phyloP scores from a whole-genome alignment of 2,888 invertebrate species.

The Xanthia togata region DNA sequence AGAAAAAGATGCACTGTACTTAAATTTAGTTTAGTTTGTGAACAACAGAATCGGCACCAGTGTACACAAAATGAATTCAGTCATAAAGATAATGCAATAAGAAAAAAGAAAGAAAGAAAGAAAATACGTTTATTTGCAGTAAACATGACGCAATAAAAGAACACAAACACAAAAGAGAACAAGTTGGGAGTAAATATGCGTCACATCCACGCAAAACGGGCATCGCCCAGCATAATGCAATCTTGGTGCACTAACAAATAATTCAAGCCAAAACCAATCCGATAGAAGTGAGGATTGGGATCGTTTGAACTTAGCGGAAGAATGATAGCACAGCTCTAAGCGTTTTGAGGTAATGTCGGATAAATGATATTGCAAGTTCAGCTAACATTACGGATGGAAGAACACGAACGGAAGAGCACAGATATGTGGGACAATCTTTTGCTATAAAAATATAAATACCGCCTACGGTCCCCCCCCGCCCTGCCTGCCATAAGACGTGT shows the following conservation, averaged over 20 bases:
- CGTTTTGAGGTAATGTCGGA: neutral
- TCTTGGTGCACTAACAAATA: constrained; percentile 9
- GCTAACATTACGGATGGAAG: neutral
- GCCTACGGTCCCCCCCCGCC: constrained; percentile 21
- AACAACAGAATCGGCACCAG: too few relatives aligned
- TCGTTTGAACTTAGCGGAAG: neutral
- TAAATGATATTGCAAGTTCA: neutral
- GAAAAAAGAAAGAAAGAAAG: too few relatives aligned
- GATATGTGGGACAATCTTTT: constrained; percentile 1
- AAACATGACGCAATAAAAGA: too few relatives aligned
- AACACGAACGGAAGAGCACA: neutral
- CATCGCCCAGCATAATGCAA: neutral
- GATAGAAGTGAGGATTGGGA: neutral
- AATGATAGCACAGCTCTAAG: neutral
- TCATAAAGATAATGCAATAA: too few relatives aligned
- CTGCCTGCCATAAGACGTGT: constrained; percentile 30
- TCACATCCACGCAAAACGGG: too few relatives aligned
- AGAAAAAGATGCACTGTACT: too few relatives aligned
- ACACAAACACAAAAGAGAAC: too few relatives aligned
- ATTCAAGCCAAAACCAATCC: neutral
- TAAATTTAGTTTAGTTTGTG: too few relatives aligned
- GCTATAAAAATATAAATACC: constrained; percentile 31
- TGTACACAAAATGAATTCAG: too few relatives aligned
- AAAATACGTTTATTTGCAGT: too few relatives aligned
- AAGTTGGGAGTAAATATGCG: too few relatives aligned